Evolutionary conservation across 2,888 invertebrate species (phyloP).

Genomic region (Ophioninae sp.): DNA sequence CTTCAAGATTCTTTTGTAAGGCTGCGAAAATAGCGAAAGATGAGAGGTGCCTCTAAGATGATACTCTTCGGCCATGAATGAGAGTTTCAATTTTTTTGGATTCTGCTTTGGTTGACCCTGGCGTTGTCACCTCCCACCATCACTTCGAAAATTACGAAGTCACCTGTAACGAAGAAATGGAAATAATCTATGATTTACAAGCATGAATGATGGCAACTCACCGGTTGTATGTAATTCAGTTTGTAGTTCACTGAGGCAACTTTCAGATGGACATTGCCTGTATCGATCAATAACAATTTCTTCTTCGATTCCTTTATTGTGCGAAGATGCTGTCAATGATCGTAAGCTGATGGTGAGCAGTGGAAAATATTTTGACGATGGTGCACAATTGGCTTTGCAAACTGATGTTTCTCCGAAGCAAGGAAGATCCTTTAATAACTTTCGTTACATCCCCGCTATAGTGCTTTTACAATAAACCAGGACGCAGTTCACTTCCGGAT

Average conservation of each 20-base stretch:
- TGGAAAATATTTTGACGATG: slow-evolving; percentile 10
- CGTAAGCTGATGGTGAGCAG: slow-evolving; percentile 23
- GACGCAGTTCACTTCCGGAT: slow-evolving; percentile 26
- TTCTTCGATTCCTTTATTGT: slow-evolving; percentile 11
- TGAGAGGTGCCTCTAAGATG: slow-evolving; percentile 13
- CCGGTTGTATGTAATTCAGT: slow-evolving; percentile 13
- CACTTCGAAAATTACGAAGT: slow-evolving; percentile 19
- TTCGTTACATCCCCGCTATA: slow-evolving; percentile 22
- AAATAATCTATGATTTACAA: slow-evolving; percentile 3
- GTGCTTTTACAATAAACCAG: slow-evolving; percentile 32
- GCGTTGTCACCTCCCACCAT: background rate
- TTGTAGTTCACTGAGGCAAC: slow-evolving; percentile 18
- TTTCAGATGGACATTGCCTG: slow-evolving; percentile 19
- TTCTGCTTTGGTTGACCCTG: background rate
- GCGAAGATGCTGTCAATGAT: background rate
- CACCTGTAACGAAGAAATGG: slow-evolving; percentile 19
- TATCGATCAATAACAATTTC: slow-evolving; percentile 15
- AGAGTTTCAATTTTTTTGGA: slow-evolving; percentile 26
- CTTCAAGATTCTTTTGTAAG: background rate
- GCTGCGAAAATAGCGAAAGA: background rate
- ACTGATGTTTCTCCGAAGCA: slow-evolving; percentile 23
- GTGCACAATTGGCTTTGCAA: slow-evolving; percentile 12
- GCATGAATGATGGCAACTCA: slow-evolving; percentile 8
- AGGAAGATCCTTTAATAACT: slow-evolving; percentile 14
- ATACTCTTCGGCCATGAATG: slow-evolving; percentile 25